These are phyloP conservation scores for Salmo trutta DNA, from an alignment of 2,797 vertebrate genomes.

Conservation along the genomic window DNA sequence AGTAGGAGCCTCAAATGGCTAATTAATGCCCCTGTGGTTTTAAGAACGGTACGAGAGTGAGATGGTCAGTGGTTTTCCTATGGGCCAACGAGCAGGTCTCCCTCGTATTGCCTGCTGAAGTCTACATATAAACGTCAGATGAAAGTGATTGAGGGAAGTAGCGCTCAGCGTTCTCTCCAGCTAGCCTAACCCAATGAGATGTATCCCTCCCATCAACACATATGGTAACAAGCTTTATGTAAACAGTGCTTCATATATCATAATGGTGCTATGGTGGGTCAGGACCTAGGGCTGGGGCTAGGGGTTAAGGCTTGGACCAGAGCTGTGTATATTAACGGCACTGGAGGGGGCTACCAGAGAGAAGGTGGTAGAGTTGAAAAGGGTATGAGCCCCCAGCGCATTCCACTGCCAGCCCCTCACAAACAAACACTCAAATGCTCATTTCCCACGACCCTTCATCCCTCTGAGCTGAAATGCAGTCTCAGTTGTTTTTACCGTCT, in stretches of 20 bases:
- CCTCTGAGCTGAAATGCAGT: conserved; percentile 9
- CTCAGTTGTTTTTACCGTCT: conserved; percentile 40
- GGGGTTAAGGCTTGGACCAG: neutral
- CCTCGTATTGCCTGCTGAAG: conserved; percentile 53
- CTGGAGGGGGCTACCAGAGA: conserved; percentile 22
- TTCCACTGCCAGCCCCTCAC: no score
- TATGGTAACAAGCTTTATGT: conserved; percentile 50
- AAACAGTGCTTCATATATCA: conserved; percentile 53
- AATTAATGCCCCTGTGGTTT: conserved; percentile 62
- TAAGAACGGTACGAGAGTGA: conserved; percentile 32
- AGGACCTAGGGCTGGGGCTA: neutral
- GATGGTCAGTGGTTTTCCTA: conserved; percentile 38
- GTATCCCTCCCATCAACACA: conserved; percentile 51
- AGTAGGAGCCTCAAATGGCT: conserved; percentile 47
- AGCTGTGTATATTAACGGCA: neutral
- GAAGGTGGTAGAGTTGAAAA: conserved; percentile 13
- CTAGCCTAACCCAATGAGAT: conserved; percentile 39
- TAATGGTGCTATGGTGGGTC: neutral
- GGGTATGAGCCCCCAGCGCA: neutral
- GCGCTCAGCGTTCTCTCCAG: conserved; percentile 27
- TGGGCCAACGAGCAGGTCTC: conserved; percentile 48
- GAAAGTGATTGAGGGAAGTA: conserved; percentile 38
- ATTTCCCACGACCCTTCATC: neutral
- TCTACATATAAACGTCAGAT: conserved; percentile 48
- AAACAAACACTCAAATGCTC: neutral